Base-by-base conservation (phyloP, 2,113 vertebrate genomes). In the Etheostoma spectabile region DNA sequence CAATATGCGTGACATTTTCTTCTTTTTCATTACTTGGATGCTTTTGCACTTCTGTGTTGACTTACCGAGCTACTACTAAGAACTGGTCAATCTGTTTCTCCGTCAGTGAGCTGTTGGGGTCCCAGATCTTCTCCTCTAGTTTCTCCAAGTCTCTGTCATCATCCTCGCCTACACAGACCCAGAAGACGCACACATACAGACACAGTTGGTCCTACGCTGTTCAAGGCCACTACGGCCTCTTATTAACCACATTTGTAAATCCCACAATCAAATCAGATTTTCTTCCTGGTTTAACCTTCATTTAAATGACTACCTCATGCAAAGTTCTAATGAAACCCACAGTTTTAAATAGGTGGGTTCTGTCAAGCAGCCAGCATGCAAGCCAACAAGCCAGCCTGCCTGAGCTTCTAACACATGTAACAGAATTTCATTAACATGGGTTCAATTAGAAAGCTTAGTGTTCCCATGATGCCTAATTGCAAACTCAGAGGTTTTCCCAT, bases 81-180 rank as follows among this genome's bases (percentile, higher is more conserved):
- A 99, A 99, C 93, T 99, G 98, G 93, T 99, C 97, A 5, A 99
- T 99, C 94, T 99, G 97, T 89, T 99, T 99, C 94, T 99, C 98
- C 14, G 95, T 96, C 68, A 99, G 93, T 0, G 96, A 96, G 80
- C 96, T 98, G 94, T 94, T 96, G 2, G 97, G 95, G 86, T 99
- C 97, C 97, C 97, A 99, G 53, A 99, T 92, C 92, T 97, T 98
- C 88, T 97, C 98, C 95, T 99, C 98, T 85, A 99, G 94, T 72
- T 96, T 96, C 78, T 96, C 92, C 93, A 97, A 95, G 85, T 99
- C 98, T 69, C 98, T 95, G 69, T 93, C 96, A 48, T 99, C 98
- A 5, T 96, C 95, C 81, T 98, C 97, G 10, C 95, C 98, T 99
- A 69, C 46, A 80, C 13, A 46, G 24, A 84, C 33, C 60, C 51